phyloP scores from a whole-genome alignment of 1,140 invertebrate species.

The Triops cancriformis region DNA sequence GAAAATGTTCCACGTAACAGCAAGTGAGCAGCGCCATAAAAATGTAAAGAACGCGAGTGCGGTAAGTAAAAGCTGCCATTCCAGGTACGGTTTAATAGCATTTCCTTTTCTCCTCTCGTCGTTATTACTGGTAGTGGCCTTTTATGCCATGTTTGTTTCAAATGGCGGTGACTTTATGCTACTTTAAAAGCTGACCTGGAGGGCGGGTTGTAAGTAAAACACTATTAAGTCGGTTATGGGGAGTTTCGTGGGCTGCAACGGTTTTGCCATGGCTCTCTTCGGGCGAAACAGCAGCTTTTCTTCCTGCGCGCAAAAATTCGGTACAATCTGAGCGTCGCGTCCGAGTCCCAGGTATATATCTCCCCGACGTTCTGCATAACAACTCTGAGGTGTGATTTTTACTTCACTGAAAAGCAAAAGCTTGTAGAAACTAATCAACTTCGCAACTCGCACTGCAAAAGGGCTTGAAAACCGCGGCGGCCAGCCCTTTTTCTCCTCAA shows the following conservation, averaged over 20 bases:
- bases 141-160: constrained; percentile 1
- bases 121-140: background rate
- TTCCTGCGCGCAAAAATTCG: background rate
- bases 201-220: background rate
- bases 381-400: background rate
- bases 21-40: background rate
- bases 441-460: background rate
- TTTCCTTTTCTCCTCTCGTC: background rate
- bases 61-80: background rate
- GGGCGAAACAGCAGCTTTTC: background rate
- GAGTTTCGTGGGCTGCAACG: background rate
- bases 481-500: background rate
- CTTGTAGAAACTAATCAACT: background rate
- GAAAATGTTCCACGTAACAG: background rate
- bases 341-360: background rate
- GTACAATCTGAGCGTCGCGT: background rate
- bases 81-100: background rate
- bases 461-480: background rate
- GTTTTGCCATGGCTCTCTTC: too few species aligned
- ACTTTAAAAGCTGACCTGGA: background rate
- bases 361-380: background rate
- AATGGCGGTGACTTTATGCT: constrained; percentile 4
- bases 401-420: background rate
- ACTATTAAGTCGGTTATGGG: background rate
- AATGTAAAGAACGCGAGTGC: background rate